Base-by-base conservation (phyloP, 2,888 invertebrate genomes). In the Pollenia griseotomentosa region DNA sequence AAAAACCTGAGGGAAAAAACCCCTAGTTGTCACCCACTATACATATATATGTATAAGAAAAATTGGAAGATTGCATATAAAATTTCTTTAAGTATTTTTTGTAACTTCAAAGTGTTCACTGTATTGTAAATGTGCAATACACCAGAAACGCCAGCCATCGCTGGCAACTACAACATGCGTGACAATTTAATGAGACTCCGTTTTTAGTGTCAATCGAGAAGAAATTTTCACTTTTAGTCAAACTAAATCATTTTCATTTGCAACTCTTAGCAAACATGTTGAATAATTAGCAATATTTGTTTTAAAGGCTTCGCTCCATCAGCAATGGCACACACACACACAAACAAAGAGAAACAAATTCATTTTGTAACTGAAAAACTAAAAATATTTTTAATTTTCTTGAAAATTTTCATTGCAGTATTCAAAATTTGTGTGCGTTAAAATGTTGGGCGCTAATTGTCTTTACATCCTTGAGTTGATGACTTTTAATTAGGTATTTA, bases 151-250 rank as follows among this genome's bases (percentile, higher is more conserved):
- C 55, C 51, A 82, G 57, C 23, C 16, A 53, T n/a, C 71, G 70
- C 23, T 53, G 16, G 19, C 42, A 57, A 51, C 19, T 88, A 90
- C 90, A 91, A 91, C 91, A 92, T 91, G 92, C 92, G 92, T 92
- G 92, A 92, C 92, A 92, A 92, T 92, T 92, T 92, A 92, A 92
- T 92, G 92, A 92, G 92, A 90, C 87, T 84, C 68, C 81, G 81
- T 87, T 87, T 87, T 87, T 81, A 84, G 78, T 84, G 73, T 78
- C 84, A 84, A 81, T 84, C 75, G 87, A 78, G 81, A 74, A 78
- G 77, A 83, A 66, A 80, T 83, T 83, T 82, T 57, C 73, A 55
- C 53, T 68, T 83, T 57, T 46, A 57, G 51, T 70, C 55, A 48
- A 78, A 61, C 59, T 33, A 40, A 46, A 71, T 14, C 16, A n/a